A percentile compares a stretch with the other conserved stretches of the same genome.
These are phyloP conservation scores for Noctua comes DNA, from an alignment of 2,888 invertebrate genomes.

Conservation along the genomic window DNA sequence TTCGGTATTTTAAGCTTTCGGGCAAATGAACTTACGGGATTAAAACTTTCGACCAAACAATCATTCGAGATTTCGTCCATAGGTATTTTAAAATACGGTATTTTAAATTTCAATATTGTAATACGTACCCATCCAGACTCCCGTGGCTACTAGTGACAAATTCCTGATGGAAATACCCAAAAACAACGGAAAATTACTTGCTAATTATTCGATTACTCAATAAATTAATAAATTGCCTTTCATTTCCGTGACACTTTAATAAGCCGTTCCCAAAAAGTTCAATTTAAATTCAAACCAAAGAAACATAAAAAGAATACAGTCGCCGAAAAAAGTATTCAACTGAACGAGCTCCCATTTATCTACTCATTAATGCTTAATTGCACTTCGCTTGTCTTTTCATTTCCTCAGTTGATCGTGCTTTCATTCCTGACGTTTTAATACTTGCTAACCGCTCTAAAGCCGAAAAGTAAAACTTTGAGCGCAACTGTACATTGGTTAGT, in stretches of 20 bases:
- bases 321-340: constrained; percentile 18
- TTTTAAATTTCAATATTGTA: too few species aligned
- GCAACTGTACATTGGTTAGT: constrained; percentile 30
- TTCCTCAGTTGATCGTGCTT: constrained; percentile 41
- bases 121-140: too few species aligned
- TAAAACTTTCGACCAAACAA: too few species aligned
- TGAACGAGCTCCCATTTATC: constrained; percentile 45
- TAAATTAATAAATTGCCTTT: constrained; percentile 35
- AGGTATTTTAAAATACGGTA: too few species aligned
- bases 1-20: too few species aligned
- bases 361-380: constrained; percentile 54
- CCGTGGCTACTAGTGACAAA: too few species aligned
- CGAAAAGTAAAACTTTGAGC: constrained; percentile 27
- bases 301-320: constrained; percentile 15
- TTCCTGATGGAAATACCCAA: not conserved
- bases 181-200: not conserved
- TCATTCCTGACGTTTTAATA: constrained; percentile 50
- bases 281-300: not conserved
- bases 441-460: constrained; percentile 38
- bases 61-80: too few species aligned
- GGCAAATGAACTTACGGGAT: too few species aligned
- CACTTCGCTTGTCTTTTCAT: constrained; percentile 54
- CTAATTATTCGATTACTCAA: constrained; percentile 37
- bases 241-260: constrained; percentile 31
- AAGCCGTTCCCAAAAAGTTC: constrained; percentile 14